phyloP scores from a whole-genome alignment of 2,888 invertebrate genomes.

The Cantharis rufa region DNA sequence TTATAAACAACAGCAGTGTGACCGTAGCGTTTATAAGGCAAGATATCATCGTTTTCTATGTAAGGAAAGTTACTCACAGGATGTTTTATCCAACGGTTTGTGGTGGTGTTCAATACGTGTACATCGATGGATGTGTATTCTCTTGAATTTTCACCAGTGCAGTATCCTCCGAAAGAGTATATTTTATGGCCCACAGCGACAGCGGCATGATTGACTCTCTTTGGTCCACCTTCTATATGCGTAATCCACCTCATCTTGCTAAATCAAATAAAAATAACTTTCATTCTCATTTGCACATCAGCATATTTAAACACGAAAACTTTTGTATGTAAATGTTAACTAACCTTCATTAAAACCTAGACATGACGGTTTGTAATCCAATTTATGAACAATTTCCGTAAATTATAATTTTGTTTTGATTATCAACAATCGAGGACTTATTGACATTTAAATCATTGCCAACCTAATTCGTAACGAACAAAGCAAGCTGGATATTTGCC shows the following conservation, averaged over 20 bases:
- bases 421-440: background rate
- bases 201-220: conserved; percentile 91
- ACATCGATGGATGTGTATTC: conserved; percentile 82
- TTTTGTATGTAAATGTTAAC: background rate
- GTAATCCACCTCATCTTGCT: conserved; percentile 79
- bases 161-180: conserved; percentile 91
- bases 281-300: background rate
- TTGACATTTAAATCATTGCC: background rate
- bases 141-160: conserved; percentile 80
- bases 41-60: conserved; percentile 56
- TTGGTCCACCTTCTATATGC: conserved; percentile 86
- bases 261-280: background rate
- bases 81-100: conserved; percentile 65
- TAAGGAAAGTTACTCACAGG: conserved; percentile 58
- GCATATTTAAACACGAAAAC: background rate
- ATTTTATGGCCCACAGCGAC: conserved; percentile 78
- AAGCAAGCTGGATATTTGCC: background rate
- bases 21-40: conserved; percentile 87
- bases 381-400: background rate
- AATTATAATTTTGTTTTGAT: background rate
- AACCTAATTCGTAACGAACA: background rate
- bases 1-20: conserved; percentile 86
- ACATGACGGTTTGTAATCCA: background rate
- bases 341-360: background rate
- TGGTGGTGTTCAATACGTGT: conserved; percentile 79